Evolutionary conservation across 64 coral and sea anemone species (phyloP), one percentile per base, ranked within the genome.

Genomic region (Catalaphyllia jardinei): DNA sequence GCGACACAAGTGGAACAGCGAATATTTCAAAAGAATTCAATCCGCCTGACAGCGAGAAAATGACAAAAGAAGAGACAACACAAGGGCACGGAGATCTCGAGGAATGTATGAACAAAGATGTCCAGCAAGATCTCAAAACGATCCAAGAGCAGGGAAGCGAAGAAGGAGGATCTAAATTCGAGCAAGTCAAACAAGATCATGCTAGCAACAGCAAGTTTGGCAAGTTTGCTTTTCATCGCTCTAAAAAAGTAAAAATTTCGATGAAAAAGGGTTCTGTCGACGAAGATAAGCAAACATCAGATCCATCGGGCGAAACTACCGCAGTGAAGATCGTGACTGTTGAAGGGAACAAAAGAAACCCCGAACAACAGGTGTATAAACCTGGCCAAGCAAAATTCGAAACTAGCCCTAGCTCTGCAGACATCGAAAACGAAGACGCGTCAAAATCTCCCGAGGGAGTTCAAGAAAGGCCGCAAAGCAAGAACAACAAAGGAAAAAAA

Each of bases 401-500:
- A 31, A 18, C 10, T 27, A 42, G 22, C 14, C 57, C 50, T 27
- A 57, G 28, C 10, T 20, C 55, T n/a, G 17, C 16, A 11, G 71
- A 88, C 10, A 20, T 10, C 1, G 29, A 75, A 64, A 63, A 22
- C 71, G 60, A 75, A 19, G 71, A 76, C 7, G 29, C 71, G 51
- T 46, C 29, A 4, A 75, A 24, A 20, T 88, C 86, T 52, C 71
- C n/a, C 24, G 86, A 76, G 74, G 52, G 72, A 76, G 31, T 13
- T 17, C 86, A 55, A 60, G 71, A 88, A 76, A 77, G 54, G 52
- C 60, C 52, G 20, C 9, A 8, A 60, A 22, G 71, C 29, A 74
- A 62, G 42, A 17, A 38, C 6, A 87, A 73, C 84, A 87, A 87
- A 87, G 61, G 62, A n/a, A 67, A 42, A 61, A 83, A 83, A 71